Evolutionary conservation across 2,797 vertebrate species (phyloP).

Genomic region (Oreortyx pictus): DNA sequence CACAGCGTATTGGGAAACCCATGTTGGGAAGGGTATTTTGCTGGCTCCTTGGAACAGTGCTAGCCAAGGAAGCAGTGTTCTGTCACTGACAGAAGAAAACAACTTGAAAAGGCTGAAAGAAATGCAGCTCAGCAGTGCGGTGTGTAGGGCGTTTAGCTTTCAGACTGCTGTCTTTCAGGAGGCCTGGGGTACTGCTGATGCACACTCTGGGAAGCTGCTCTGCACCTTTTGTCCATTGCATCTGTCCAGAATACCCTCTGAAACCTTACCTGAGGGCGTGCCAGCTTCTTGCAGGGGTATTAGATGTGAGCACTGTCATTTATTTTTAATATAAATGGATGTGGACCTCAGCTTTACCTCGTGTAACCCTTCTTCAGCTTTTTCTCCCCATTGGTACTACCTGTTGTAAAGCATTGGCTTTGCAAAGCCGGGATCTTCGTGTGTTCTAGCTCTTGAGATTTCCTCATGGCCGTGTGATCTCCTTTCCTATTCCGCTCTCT

Average conservation of each 20-base stretch:
- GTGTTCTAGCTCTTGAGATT: background rate
- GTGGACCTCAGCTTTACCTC: background rate
- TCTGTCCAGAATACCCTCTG: too few species aligned
- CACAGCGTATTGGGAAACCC: background rate
- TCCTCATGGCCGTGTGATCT: background rate
- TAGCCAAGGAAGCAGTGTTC: background rate
- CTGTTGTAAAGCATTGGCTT: background rate
- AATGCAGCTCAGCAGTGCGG: background rate
- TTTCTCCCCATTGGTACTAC: background rate
- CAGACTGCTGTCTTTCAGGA: background rate
- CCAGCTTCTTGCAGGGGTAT: background rate
- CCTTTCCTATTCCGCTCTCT: background rate
- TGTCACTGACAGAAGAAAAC: background rate
- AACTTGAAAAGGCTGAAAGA: background rate
- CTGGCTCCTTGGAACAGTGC: background rate
- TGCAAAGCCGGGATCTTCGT: background rate
- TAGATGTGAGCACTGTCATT: background rate
- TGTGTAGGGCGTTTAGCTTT: background rate
- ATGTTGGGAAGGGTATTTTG: background rate
- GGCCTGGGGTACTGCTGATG: background rate
- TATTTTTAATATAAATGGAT: background rate
- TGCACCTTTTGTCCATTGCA: fast-evolving
- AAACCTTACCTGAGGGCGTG: too few species aligned
- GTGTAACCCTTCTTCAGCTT: fast-evolving
- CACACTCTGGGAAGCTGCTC: background rate